Conservation (phyloP, 2,797 vertebrate genomes). For the Brotula barbata region DNA sequence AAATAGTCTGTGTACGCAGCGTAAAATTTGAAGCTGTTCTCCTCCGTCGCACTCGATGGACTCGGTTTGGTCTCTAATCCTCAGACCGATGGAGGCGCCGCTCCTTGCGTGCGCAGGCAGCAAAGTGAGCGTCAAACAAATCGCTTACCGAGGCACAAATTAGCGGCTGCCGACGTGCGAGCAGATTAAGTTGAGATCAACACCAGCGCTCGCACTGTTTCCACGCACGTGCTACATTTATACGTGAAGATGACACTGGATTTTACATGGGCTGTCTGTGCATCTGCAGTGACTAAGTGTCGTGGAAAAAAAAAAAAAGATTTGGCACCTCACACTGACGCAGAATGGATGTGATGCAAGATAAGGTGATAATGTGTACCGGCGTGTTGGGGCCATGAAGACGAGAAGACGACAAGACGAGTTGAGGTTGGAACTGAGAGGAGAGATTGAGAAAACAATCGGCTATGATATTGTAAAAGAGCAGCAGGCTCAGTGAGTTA, state of each 20-base stretch:
- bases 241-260: constrained; percentile 9
- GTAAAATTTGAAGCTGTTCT: too few species aligned
- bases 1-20: too few species aligned
- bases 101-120: too few species aligned
- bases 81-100: too few species aligned
- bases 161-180: too few species aligned
- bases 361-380: neutral
- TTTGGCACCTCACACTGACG: constrained; percentile 4
- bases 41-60: too few species aligned
- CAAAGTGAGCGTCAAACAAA: neutral
- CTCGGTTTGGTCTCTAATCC: too few species aligned
- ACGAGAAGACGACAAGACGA: neutral
- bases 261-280: constrained; percentile 28
- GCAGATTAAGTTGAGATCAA: too few species aligned
- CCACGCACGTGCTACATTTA: neutral
- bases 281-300: constrained; percentile 47
- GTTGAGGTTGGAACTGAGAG: neutral
- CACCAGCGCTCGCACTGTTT: too few species aligned
- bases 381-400: neutral
- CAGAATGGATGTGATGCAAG: constrained; percentile 1
- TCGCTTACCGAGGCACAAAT: too few species aligned
- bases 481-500: constrained; percentile 16
- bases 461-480: neutral
- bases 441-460: constrained; percentile 8
- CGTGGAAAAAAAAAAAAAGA: constrained; percentile 7